These are phyloP conservation scores for Acanthopleura granulata DNA, from an alignment of 2,888 invertebrate genomes.

Conservation along the genomic window DNA sequence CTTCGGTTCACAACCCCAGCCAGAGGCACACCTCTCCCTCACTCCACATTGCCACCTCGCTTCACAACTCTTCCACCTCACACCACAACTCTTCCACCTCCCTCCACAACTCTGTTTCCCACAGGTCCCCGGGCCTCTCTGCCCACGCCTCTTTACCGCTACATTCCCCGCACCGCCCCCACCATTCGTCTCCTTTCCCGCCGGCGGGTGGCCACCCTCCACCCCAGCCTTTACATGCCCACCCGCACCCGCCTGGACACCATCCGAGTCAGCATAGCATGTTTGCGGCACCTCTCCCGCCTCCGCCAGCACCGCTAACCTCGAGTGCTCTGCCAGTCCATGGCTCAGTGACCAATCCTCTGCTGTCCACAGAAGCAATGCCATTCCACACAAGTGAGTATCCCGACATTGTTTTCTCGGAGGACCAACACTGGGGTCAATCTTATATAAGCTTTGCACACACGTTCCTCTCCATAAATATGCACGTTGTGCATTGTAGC, in stretches of 20 bases:
- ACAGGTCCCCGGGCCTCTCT: background rate
- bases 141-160: background rate
- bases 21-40: background rate
- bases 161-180: conserved; percentile 13
- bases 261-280: conserved; percentile 1
- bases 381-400: conserved; percentile 16
- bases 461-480: too few species aligned
- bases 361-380: background rate
- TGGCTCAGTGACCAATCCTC: background rate
- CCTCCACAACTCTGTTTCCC: background rate
- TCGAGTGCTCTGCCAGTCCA: conserved; percentile 8
- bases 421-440: too few species aligned
- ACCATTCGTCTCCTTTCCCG: background rate
- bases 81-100: background rate
- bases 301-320: background rate
- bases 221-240: conserved; percentile 17
- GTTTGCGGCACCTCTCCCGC: conserved; percentile 10
- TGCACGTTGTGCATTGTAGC: too few species aligned
- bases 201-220: background rate
- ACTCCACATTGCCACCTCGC: background rate
- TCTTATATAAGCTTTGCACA: too few species aligned
- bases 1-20: background rate
- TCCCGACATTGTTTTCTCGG: too few species aligned
- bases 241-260: conserved; percentile 5
- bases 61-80: background rate